These are phyloP conservation scores for Dissostichus mawsoni DNA, from an alignment of 2,113 vertebrate genomes.

Conservation along the genomic window DNA sequence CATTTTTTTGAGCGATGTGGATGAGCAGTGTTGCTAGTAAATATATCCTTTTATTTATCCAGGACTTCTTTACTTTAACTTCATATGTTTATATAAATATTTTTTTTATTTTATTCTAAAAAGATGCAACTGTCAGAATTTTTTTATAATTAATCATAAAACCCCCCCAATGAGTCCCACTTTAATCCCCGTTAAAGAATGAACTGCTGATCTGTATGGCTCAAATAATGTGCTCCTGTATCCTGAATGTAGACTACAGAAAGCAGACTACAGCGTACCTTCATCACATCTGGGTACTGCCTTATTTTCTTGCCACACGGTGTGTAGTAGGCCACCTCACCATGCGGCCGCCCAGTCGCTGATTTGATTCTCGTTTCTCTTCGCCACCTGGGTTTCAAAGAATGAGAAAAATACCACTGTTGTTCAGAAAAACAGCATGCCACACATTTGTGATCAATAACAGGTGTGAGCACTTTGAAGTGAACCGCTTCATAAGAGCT, in stretches of 20 bases:
- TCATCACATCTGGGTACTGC: constrained; percentile 97
- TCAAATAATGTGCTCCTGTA: constrained; percentile 63
- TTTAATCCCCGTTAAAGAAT: constrained; percentile 24
- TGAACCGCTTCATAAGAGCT: constrained; percentile 10
- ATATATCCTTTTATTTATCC: not conserved
- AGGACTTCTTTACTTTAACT: too few species aligned
- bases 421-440: constrained; percentile 6
- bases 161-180: constrained; percentile 4
- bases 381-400: constrained; percentile 88
- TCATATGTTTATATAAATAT: too few species aligned
- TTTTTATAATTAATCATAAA: constrained; percentile 23
- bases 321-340: constrained; percentile 95
- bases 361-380: constrained; percentile 96
- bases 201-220: constrained; percentile 55
- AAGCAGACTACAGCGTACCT: constrained; percentile 84
- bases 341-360: constrained; percentile 91
- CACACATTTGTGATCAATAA: not conserved
- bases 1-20: constrained; percentile 57
- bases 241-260: constrained; percentile 21
- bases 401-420: constrained; percentile 2
- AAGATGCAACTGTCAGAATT: too few species aligned
- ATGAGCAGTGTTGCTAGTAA: constrained; percentile 33
- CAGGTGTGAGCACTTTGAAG: constrained; percentile 5
- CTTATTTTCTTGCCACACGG: constrained; percentile 97
- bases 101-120: too few species aligned